Base-by-base conservation (phyloP, 2,888 invertebrate genomes). In the Pterobdella sp. region DNA sequence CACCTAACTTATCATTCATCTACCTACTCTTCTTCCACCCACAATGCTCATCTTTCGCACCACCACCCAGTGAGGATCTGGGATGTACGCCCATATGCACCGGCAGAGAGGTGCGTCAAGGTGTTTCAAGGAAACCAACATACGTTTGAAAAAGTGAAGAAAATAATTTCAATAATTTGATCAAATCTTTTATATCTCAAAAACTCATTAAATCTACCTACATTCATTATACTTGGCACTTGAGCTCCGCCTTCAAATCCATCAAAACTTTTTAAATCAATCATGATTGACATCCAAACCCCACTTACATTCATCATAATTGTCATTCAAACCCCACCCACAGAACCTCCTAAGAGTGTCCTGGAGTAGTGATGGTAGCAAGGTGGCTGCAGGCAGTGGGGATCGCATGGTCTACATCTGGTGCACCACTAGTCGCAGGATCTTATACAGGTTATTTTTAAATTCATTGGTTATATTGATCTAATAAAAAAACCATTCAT, bases 361-460 rank as follows among this genome's bases (percentile, higher is more conserved):
- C 0, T 98, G 97, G 97, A 90, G 95, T 0, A 88, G 90, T 0
- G 94, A 96, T 84, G 94, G 95, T 0, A 90, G 90, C 73, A 92
- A 92, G 86, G 90, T 95, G 18, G 87, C 91, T 1, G 90, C 92
- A 0, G 98, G 98, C 0, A 96, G 96, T 0, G 91, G 95, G 0
- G 98, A 99, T 85, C 88, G 97, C 67, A 93, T 90, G 85, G 91
- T 96, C 37, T 94, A 96, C 84, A 87, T 98, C 75, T 99, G 98
- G 98, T 96, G 98, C 84, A 94, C 94, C 0, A 92, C 92, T 0
- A 89, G 92, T 0, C 87, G 95, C 36, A 88, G 94, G 75, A 91
- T 97, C 78, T 85, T 95, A 49, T 99, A 97, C 86, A 95, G 94
- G 60, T 42, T 7, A 7, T 42, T 42, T 14, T 56, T n/a, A n/a